Evolutionary conservation across 2,888 invertebrate genomes (phyloP).

Genomic region (Polydrusus cervinus): DNA sequence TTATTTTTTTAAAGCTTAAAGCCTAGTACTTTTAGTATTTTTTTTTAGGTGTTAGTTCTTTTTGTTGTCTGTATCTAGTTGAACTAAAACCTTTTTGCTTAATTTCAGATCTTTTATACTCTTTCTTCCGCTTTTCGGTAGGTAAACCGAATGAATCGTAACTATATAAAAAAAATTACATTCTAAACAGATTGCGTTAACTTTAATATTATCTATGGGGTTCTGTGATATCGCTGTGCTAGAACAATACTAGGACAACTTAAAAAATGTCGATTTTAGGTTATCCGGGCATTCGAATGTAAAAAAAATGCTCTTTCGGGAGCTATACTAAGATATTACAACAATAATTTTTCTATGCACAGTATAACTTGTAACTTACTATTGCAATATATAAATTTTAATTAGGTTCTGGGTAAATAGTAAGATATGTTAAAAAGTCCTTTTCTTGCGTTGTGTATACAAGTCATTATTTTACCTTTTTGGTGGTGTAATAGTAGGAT

Average conservation of each 20-base stretch:
- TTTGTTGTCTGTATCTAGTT: no score
- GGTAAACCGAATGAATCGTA: no score
- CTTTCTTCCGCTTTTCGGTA: no score
- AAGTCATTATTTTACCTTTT: background rate
- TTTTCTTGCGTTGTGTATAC: background rate
- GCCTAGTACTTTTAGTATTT: no score
- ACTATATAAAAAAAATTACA: no score
- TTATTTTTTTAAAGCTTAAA: no score
- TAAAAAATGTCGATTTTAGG: background rate
- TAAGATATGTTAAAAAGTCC: background rate
- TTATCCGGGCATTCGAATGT: background rate
- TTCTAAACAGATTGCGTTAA: no score
- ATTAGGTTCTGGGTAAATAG: constrained; percentile 1
- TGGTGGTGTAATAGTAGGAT: background rate
- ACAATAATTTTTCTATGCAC: background rate
- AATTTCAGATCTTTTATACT: no score
- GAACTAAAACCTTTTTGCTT: no score
- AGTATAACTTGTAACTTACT: constrained; percentile 1
- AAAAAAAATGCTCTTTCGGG: background rate
- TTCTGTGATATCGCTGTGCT: background rate
- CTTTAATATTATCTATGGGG: no score
- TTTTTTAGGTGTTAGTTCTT: no score
- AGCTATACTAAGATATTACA: background rate
- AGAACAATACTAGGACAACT: background rate
- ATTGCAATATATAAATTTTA: constrained; percentile 1